Evolutionary conservation across 2,113 vertebrate species (phyloP).

Genomic region (Romanogobio albipinnatus): DNA sequence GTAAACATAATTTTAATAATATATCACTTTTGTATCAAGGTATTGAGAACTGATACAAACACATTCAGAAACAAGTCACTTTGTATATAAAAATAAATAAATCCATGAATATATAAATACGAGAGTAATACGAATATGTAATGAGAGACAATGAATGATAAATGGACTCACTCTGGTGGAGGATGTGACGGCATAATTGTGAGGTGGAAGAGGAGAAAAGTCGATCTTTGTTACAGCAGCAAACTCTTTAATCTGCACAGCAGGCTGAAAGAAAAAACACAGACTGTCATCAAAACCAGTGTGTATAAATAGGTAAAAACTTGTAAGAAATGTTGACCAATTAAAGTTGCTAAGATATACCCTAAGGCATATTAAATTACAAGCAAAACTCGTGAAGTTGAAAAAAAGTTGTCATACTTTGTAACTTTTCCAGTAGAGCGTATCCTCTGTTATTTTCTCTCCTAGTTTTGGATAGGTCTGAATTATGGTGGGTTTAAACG

Average conservation of each 20-base stretch:
- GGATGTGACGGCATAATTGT: constrained; percentile 93
- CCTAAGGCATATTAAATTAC: not conserved
- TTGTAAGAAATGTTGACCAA: not conserved
- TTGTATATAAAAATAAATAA: not conserved
- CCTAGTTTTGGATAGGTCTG: constrained; percentile 85
- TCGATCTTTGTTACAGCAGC: constrained; percentile 89
- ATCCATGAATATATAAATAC: not conserved
- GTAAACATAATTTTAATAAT: not conserved
- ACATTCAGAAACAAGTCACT: no score
- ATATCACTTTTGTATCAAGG: no score
- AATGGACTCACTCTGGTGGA: constrained; percentile 87
- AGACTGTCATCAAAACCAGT: not conserved
- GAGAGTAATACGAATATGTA: not conserved
- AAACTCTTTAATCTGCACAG: constrained; percentile 96
- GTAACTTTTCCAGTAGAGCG: constrained; percentile 92
- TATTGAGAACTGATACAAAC: no score
- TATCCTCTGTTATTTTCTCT: constrained; percentile 91
- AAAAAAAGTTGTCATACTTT: constrained; percentile 74
- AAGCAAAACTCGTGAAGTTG: no score
- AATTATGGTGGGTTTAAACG: constrained; percentile 87
- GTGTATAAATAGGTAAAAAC: not conserved
- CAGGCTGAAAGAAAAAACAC: constrained; percentile 74
- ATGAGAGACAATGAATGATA: not conserved
- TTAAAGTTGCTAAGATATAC: not conserved
- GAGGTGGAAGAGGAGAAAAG: constrained; percentile 85